A percentile compares a stretch with the other conserved stretches of the same genome.
Conservation (phyloP, 53 echinoderm and acorn worm genomes). For the Crossaster papposus region DNA sequence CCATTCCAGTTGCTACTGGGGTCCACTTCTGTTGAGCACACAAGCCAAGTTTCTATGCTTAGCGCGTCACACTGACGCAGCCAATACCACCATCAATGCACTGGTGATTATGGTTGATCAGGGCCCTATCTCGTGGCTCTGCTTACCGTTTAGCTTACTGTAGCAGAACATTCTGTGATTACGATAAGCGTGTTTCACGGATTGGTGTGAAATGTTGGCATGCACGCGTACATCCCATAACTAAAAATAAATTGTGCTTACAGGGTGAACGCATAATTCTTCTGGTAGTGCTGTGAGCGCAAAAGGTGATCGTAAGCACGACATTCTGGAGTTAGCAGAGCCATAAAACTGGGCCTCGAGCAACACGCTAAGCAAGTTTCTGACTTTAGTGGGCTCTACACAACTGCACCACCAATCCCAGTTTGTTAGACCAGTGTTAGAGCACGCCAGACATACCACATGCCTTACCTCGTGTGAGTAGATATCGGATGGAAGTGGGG, state of each 20-base stretch:
- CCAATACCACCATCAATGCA: background rate
- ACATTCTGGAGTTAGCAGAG: no score
- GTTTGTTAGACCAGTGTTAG: slow-evolving; percentile 9
- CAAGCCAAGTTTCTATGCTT: slow-evolving; percentile 7
- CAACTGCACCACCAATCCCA: background rate
- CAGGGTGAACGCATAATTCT: no score
- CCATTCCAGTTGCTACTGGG: background rate
- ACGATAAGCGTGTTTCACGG: no score
- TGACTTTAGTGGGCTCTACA: slow-evolving; percentile 3
- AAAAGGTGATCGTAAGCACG: no score
- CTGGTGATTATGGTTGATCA: background rate
- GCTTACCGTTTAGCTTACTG: no score
- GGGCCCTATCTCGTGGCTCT: no score
- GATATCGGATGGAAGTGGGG: slow-evolving; percentile 95
- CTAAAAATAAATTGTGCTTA: no score
- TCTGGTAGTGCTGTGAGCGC: no score
- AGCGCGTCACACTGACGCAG: background rate
- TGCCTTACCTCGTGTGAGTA: slow-evolving; percentile 92
- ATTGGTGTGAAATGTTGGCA: no score
- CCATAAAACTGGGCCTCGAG: no score
- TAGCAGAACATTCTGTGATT: no score
- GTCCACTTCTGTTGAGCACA: background rate
- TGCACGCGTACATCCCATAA: no score
- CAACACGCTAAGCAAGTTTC: background rate
- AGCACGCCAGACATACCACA: slow-evolving; percentile 44